These are phyloP conservation scores for Malaclemys terrapin DNA, from an alignment of 2,113 vertebrate genomes.

Conservation along the genomic window DNA sequence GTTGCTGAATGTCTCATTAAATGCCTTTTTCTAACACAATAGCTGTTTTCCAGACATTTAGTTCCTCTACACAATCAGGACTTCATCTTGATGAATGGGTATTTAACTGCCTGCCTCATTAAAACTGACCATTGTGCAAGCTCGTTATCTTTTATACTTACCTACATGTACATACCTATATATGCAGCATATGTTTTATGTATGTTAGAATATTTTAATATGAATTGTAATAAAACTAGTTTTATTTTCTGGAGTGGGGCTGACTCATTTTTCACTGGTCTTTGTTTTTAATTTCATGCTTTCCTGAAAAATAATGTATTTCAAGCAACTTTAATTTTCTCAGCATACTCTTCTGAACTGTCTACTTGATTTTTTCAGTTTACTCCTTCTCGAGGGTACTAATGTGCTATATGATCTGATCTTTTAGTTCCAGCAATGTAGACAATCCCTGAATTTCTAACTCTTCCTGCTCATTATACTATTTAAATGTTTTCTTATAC, in stretches of 20 bases:
- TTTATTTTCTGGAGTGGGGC: neutral
- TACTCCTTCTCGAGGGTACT: neutral
- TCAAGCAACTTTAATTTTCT: neutral
- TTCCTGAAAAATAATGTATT: neutral
- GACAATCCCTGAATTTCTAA: neutral
- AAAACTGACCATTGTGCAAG: neutral
- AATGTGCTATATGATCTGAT: neutral
- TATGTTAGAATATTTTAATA: neutral
- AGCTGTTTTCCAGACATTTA: conserved; percentile 30
- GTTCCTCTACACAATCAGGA: neutral
- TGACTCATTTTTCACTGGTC: neutral
- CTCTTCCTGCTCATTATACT: neutral
- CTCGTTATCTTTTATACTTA: neutral
- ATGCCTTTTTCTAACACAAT: neutral
- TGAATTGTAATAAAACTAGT: neutral
- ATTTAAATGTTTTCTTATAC: rapidly evolving
- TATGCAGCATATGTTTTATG: rapidly evolving
- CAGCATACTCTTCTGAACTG: rapidly evolving
- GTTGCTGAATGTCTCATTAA: conserved; percentile 14
- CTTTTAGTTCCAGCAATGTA: neutral
- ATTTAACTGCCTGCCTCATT: neutral
- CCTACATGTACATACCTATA: neutral
- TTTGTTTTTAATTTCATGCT: neutral
- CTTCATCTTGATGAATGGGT: conserved; percentile 18
- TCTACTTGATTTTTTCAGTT: neutral